phyloP scores from a whole-genome alignment of 2,113 vertebrate species.

The Cynopterus brachyotis region DNA sequence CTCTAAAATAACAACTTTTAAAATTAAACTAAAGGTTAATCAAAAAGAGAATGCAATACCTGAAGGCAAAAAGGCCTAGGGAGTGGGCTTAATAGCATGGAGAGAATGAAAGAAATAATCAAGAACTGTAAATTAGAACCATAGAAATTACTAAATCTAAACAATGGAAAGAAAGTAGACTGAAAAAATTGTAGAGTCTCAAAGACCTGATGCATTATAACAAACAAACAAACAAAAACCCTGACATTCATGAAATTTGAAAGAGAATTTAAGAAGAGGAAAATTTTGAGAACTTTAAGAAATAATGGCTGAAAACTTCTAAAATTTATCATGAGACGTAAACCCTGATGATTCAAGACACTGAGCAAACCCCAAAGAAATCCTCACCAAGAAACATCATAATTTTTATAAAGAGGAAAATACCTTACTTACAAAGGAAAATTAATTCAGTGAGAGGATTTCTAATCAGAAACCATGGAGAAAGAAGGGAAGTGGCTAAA shows the following conservation, averaged over 20 bases:
- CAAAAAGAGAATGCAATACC: neutral
- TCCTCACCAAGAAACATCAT: neutral
- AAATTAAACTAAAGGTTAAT: neutral
- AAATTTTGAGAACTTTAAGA: neutral
- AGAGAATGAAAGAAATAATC: neutral
- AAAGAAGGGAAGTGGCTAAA: neutral
- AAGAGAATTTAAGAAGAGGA: neutral
- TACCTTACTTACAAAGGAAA: neutral
- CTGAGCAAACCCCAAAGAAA: neutral
- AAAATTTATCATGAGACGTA: neutral
- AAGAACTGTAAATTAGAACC: neutral
- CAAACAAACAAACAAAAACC: neutral
- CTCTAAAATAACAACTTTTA: neutral
- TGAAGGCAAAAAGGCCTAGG: neutral
- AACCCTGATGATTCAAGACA: neutral
- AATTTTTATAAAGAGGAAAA: neutral
- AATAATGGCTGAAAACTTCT: neutral
- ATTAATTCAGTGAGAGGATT: neutral
- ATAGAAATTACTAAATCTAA: neutral
- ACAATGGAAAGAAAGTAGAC: neutral
- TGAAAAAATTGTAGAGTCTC: neutral
- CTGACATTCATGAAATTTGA: neutral
- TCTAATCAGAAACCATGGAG: neutral
- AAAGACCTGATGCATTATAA: too few relatives aligned
- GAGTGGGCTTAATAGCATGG: neutral